Evolutionary conservation across 2,797 vertebrate genomes (phyloP), one percentile per base, ranked within the genome.

Genomic region (Rhincodon typus): DNA sequence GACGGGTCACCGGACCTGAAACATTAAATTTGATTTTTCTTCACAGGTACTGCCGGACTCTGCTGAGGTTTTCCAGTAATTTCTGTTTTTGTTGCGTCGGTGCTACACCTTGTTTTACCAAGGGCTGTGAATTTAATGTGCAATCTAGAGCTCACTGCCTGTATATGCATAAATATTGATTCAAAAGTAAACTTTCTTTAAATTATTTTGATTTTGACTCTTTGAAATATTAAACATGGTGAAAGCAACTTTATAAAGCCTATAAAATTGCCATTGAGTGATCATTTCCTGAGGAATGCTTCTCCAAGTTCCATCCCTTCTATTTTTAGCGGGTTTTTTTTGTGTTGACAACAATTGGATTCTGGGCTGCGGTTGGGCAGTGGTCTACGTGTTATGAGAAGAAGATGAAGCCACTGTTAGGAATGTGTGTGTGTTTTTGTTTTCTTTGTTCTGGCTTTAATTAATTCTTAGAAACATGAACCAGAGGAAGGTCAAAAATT

Each of bases 331-430:
- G n/a, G 27, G 30, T 77, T 30, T 70, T 94, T 46, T 74, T 74
- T 94, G 69, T 94, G 46, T 53, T 95, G 94, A 74, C 94, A 95
- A 95, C 94, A 95, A 57, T 34, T 30, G 77, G 94, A 74, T 72
- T 50, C 27, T 72, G 94, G 70, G 94, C 72, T 74, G 94, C 70
- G 57, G 94, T 95, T 50, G 70, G 94, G 13, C 69, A 77, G 30
- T 57, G 70, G 94, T 77, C 67, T 77, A 30, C 13, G 70, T 27
- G 94, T 72, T 77, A 57, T 53, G 94, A 50, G 50, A 95, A 67
- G 38, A 67, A 34, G 67, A 95, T 95, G 50, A 53, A 74, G 94
- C 94, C 70, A 95, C 21, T 74, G 46, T 77, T 95, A 95, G 94
- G 94, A 95, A 95, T 77, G 94, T 95, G 70, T 94, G 42, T 62